Percentiles rank a stretch among this genome's conserved stretches.
These are phyloP conservation scores for Hypomesus transpacificus DNA, from an alignment of 2,113 vertebrate genomes.

Conservation along the genomic window DNA sequence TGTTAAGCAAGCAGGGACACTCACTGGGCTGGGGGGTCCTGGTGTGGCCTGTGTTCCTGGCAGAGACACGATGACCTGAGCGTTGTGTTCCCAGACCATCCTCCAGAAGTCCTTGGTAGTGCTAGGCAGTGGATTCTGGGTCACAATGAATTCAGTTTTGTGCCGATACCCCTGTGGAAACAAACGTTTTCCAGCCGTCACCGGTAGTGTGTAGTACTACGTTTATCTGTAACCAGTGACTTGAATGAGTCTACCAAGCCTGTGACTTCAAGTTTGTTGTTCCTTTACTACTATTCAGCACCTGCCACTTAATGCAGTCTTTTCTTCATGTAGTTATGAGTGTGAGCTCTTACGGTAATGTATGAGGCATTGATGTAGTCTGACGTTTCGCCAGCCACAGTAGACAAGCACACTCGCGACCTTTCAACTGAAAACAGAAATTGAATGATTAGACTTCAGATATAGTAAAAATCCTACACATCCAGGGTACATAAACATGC, in stretches of 20 bases:
- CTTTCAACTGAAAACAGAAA: slow-evolving; percentile 75
- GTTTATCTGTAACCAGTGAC: neutral
- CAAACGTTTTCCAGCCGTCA: slow-evolving; percentile 1
- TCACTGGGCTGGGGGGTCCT: slow-evolving; percentile 71
- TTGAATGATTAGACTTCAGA: too few relatives aligned
- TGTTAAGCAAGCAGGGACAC: slow-evolving; percentile 18
- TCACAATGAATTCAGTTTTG: slow-evolving; percentile 89
- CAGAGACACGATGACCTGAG: slow-evolving; percentile 87
- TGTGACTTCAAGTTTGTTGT: too few relatives aligned
- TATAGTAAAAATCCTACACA: too few relatives aligned
- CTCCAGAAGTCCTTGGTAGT: slow-evolving; percentile 96
- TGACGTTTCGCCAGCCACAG: slow-evolving; percentile 75
- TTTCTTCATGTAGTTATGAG: neutral
- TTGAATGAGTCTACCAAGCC: too few relatives aligned
- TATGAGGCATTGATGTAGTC: slow-evolving; percentile 95
- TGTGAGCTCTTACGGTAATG: slow-evolving; percentile 75
- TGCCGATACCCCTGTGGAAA: slow-evolving; percentile 85
- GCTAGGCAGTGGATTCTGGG: slow-evolving; percentile 87
- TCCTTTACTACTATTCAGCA: too few relatives aligned
- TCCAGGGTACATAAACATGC: too few relatives aligned
- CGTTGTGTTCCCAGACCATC: slow-evolving; percentile 96
- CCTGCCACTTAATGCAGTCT: too few relatives aligned
- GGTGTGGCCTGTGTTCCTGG: slow-evolving; percentile 59
- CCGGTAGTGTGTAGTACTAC: too few relatives aligned
- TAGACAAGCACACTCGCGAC: slow-evolving; percentile 82